Conservation (phyloP, 2,113 vertebrate genomes). For the Psophia crepitans region DNA sequence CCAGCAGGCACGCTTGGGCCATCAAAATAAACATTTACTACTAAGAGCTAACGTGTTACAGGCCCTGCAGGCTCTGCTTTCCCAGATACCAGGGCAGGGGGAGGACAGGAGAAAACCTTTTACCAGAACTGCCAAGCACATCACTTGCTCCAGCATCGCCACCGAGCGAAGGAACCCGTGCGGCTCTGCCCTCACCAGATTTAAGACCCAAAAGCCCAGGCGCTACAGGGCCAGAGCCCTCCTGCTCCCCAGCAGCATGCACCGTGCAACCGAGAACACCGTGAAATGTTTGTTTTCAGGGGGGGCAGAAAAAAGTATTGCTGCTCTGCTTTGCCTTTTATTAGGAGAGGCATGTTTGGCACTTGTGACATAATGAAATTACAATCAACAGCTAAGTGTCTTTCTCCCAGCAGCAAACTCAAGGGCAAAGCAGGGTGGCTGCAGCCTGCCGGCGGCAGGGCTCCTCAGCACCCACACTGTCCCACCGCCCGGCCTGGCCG, state of each 20-base stretch:
- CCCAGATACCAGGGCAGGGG: fast-evolving
- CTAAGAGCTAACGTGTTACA: neutral
- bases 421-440: neutral
- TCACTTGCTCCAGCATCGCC: neutral
- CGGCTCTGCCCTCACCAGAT: neutral
- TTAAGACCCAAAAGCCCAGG: neutral
- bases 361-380: conserved; percentile 44
- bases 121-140: neutral
- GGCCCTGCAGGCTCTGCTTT: neutral
- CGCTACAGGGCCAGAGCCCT: neutral
- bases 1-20: neutral
- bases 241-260: neutral
- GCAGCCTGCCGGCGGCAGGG: neutral
- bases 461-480: neutral
- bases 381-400: conserved; percentile 22
- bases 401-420: conserved; percentile 19
- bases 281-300: neutral
- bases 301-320: neutral
- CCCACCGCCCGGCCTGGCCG: neutral
- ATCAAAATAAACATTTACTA: neutral
- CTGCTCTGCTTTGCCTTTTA: conserved; percentile 42
- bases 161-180: fast-evolving
- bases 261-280: neutral
- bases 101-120: neutral
- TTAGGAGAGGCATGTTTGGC: conserved; percentile 5